phyloP scores from a whole-genome alignment of 35 echinoderm and acorn worm genomes.

The Eucidaris tribuloides region DNA sequence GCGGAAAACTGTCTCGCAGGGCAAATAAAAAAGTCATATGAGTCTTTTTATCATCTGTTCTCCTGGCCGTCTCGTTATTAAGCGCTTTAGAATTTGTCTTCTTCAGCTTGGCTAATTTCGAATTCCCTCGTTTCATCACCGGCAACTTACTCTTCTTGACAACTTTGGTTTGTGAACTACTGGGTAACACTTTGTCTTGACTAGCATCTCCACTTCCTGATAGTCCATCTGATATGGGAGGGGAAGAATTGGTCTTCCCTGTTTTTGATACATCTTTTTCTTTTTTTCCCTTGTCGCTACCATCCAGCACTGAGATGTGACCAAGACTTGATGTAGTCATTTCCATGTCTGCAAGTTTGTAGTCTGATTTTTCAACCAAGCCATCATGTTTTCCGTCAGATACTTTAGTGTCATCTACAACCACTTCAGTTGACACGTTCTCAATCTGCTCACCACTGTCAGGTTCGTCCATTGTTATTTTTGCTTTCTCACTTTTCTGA shows the following conservation, averaged over 20 bases:
- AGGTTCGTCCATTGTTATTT: neutral
- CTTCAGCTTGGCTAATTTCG: neutral
- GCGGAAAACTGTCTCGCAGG: no score
- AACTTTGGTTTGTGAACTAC: neutral
- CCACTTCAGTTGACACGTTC: neutral
- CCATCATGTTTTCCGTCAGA: neutral
- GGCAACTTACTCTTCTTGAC: neutral
- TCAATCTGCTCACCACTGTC: neutral
- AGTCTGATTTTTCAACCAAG: neutral
- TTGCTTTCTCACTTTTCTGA: neutral
- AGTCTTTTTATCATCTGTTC: no score
- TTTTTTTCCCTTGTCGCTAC: neutral
- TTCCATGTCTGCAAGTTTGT: slow-evolving; percentile 7
- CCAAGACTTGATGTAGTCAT: neutral
- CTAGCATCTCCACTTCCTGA: neutral
- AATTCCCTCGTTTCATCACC: neutral
- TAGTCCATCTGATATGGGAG: no score
- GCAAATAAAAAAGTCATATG: no score
- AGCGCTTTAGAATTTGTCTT: neutral
- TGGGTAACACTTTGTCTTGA: neutral
- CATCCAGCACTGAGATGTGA: neutral
- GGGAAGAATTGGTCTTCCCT: no score
- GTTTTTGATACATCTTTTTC: no score
- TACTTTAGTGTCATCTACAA: neutral
- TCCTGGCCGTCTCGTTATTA: no score